A percentile compares a stretch with the other conserved stretches of the same genome.
phyloP scores from a whole-genome alignment of 2,888 invertebrate species.

The Drosophila limbata region DNA sequence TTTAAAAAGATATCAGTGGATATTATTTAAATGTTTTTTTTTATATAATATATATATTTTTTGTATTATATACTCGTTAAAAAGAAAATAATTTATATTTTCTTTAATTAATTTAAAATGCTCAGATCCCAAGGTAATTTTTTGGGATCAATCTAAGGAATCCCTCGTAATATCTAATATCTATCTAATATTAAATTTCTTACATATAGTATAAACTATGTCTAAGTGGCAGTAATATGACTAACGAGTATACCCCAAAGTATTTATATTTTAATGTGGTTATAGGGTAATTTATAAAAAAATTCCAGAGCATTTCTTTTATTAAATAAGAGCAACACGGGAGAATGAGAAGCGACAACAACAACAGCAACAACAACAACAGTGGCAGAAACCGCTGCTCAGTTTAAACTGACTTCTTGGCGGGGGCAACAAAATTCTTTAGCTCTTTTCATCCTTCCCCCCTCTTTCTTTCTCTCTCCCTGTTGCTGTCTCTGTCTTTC shows the following conservation, averaged over 20 bases:
- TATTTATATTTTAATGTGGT: neutral
- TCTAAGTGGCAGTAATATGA: neutral
- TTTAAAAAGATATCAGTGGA: too few species aligned
- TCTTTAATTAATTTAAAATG: too few species aligned
- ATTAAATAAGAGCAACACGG: conserved; percentile 58
- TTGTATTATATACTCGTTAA: too few species aligned
- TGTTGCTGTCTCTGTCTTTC: conserved; percentile 20
- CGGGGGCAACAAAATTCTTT: conserved; percentile 51
- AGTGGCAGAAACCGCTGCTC: conserved; percentile 49
- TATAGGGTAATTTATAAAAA: conserved; percentile 44
- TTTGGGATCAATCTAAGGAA: too few species aligned
- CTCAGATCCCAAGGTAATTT: too few species aligned
- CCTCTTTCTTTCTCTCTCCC: neutral
- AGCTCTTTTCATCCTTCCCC: conserved; percentile 12
- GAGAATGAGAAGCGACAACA: conserved; percentile 24
- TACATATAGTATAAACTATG: too few species aligned
- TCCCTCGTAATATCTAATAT: too few species aligned
- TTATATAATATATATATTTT: too few species aligned
- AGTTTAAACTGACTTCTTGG: conserved; percentile 53
- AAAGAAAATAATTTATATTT: too few species aligned
- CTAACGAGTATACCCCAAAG: conserved; percentile 4
- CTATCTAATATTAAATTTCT: too few species aligned
- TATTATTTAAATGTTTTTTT: too few species aligned
- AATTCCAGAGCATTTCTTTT: conserved; percentile 70
- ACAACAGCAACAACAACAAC: conserved; percentile 8